Conservation (phyloP, 2,888 invertebrate genomes). For the Phyllotreta striolata region DNA sequence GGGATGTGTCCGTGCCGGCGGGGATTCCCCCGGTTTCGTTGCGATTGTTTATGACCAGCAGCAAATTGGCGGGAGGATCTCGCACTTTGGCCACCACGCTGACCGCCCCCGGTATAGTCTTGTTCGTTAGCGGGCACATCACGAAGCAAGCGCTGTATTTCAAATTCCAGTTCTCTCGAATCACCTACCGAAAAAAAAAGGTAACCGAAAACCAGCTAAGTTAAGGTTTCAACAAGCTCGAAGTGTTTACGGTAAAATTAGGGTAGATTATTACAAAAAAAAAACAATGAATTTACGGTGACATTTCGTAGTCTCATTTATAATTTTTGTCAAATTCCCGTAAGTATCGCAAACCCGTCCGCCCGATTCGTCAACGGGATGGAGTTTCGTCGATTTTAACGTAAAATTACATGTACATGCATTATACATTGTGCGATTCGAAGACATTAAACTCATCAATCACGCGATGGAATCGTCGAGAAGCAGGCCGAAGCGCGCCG, state of each 20-base stretch:
- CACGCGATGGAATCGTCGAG: not conserved
- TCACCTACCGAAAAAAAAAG: constrained; percentile 69
- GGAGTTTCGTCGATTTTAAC: constrained; percentile 5
- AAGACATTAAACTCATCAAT: not conserved
- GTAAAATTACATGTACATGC: constrained; percentile 6
- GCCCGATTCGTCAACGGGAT: not conserved
- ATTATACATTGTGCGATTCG: not conserved
- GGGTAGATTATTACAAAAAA: too few relatives aligned
- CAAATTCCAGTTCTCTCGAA: constrained; percentile 92
- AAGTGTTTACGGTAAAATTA: too few relatives aligned
- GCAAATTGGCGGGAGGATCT: constrained; percentile 70
- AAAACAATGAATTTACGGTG: not conserved
- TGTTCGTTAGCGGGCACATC: constrained; percentile 75
- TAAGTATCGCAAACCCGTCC: not conserved
- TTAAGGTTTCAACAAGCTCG: too few relatives aligned
- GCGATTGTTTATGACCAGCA: constrained; percentile 70
- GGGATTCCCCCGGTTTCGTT: constrained; percentile 51
- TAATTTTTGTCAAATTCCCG: not conserved
- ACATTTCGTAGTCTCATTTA: not conserved
- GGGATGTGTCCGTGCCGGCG: constrained; percentile 52
- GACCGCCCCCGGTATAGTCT: constrained; percentile 71
- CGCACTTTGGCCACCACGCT: constrained; percentile 72
- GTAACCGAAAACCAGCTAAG: not conserved
- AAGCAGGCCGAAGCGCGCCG: not conserved
- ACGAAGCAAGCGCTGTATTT: constrained; percentile 92